Evolutionary conservation across 2,888 invertebrate genomes (phyloP).

Genomic region (Camptogramma bilineatum): DNA sequence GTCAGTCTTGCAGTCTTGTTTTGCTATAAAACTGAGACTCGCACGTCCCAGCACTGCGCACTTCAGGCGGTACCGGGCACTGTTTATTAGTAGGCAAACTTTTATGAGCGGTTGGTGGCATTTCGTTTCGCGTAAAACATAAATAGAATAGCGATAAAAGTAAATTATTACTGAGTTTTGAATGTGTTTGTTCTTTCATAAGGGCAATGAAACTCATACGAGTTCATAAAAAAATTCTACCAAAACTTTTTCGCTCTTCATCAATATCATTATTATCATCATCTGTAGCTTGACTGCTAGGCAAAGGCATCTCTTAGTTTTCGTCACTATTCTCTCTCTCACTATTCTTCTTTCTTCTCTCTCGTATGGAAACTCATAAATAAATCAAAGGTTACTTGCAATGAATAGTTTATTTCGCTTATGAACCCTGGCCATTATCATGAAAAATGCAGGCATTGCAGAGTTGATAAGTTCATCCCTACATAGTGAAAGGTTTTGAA

Average conservation of each 20-base stretch:
- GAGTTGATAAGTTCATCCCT: no score
- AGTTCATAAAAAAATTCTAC: neutral
- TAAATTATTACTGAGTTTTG: neutral
- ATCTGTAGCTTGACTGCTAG: no score
- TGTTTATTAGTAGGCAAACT: slow-evolving; percentile 28
- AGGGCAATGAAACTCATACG: neutral
- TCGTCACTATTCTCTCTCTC: no score
- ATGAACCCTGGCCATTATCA: no score
- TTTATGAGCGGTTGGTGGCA: slow-evolving; percentile 22
- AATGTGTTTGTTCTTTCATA: neutral
- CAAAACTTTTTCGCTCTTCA: neutral
- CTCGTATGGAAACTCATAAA: no score
- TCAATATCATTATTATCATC: neutral
- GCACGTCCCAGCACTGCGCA: slow-evolving; percentile 12
- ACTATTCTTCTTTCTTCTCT: no score
- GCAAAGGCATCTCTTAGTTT: no score
- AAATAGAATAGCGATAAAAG: slow-evolving; percentile 25
- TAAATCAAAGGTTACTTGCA: no score
- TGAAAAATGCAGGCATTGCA: no score
- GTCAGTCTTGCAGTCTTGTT: neutral
- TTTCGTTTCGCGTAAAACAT: slow-evolving; percentile 17
- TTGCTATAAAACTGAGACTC: neutral
- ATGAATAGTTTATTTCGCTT: no score
- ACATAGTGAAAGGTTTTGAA: no score
- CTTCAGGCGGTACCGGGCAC: slow-evolving; percentile 34